These are phyloP conservation scores for Cyclophora albipunctata DNA, from an alignment of 2,888 invertebrate genomes.

Conservation along the genomic window DNA sequence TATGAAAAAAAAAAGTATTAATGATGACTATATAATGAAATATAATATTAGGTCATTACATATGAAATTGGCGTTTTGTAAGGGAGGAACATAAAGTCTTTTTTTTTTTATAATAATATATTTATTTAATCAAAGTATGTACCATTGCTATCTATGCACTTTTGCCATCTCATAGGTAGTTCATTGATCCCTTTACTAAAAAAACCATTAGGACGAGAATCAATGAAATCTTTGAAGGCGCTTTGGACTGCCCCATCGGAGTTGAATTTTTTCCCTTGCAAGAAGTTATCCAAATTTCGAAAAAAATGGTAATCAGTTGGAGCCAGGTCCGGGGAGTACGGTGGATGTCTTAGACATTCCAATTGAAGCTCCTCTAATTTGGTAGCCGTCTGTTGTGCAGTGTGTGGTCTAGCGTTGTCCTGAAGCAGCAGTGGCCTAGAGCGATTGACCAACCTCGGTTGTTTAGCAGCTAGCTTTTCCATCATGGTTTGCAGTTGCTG, in stretches of 20 bases:
- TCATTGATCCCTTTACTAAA: no score
- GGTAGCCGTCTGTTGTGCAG: slow-evolving; percentile 6
- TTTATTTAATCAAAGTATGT: no score
- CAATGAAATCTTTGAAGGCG: neutral
- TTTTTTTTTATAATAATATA: no score
- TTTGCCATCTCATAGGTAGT: no score
- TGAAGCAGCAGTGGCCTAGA: no score
- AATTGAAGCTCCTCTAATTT: slow-evolving; percentile 1
- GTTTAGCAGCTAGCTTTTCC: slow-evolving; percentile 9
- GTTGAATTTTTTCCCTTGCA: slow-evolving; percentile 5
- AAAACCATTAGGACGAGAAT: no score
- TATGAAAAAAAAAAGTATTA: no score
- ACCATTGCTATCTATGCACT: no score
- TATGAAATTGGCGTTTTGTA: slow-evolving; percentile 2
- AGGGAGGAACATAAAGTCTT: neutral
- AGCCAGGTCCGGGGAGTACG: slow-evolving; percentile 10
- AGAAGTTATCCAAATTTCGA: slow-evolving; percentile 4
- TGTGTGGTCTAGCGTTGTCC: slow-evolving; percentile 9
- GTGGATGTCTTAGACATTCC: slow-evolving; percentile 9
- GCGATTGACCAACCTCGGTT: no score
- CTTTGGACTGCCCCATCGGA: slow-evolving; percentile 5
- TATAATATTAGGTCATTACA: slow-evolving; percentile 1
- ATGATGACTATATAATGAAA: no score
- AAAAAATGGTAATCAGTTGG: slow-evolving; percentile 10
- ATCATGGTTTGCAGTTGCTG: slow-evolving; percentile 18